Conservation (phyloP, 2,888 invertebrate genomes). For the Quadroppia sp. region DNA sequence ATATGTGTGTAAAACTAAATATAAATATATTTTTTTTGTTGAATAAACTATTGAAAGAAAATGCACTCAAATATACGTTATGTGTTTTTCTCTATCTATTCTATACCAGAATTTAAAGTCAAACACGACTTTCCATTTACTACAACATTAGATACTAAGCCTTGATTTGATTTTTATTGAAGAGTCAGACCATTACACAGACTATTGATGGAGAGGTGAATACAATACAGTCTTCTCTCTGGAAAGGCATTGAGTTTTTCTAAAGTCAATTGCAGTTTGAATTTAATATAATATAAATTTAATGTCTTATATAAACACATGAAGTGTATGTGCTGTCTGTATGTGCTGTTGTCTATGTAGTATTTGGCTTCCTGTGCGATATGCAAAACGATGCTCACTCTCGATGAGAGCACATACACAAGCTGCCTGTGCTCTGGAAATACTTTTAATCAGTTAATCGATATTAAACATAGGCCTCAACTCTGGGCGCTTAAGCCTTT, state of each 20-base stretch:
- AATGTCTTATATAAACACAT: conserved; percentile 30
- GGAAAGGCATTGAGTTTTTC: background rate
- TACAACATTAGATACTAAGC: background rate
- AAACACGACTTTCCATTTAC: background rate
- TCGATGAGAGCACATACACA: too few species aligned
- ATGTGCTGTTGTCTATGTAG: background rate
- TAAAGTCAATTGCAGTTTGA: background rate
- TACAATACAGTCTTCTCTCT: background rate
- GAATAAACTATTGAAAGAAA: too few species aligned
- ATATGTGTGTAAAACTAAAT: too few species aligned
- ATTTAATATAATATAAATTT: background rate
- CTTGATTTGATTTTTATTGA: background rate
- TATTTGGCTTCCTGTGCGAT: background rate
- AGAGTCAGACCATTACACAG: background rate
- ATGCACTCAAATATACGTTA: background rate
- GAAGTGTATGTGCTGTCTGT: background rate
- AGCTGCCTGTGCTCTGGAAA: background rate
- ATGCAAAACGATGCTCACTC: conserved; percentile 20
- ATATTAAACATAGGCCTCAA: background rate
- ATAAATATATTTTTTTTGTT: too few species aligned
- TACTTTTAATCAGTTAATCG: conserved; percentile 12
- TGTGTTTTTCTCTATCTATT: too few species aligned
- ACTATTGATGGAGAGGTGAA: background rate
- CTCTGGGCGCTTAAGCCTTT: background rate
- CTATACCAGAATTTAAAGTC: too few species aligned